These are phyloP conservation scores for Polymixis flavicincta DNA, from an alignment of 2,888 invertebrate genomes.

Conservation along the genomic window DNA sequence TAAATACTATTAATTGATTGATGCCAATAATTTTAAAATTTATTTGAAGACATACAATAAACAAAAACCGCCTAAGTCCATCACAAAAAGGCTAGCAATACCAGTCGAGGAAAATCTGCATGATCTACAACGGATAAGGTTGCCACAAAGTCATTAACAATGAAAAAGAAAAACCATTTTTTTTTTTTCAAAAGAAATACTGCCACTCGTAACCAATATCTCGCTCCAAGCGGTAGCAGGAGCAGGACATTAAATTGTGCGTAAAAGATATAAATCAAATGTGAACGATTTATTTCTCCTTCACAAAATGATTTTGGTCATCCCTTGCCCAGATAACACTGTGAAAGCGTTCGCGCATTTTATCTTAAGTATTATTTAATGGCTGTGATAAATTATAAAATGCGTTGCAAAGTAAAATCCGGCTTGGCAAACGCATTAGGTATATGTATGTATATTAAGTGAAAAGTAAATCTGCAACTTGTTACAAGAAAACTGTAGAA, in stretches of 20 bases:
- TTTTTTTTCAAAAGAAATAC: constrained; percentile 33
- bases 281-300: constrained; percentile 65
- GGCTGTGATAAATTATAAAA: constrained; percentile 50
- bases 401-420: constrained; percentile 11
- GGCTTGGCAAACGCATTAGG: constrained; percentile 8
- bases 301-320: constrained; percentile 64
- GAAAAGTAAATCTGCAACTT: no score
- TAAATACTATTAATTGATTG: no score
- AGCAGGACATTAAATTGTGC: constrained; percentile 64
- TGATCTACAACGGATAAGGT: not conserved
- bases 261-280: constrained; percentile 66
- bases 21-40: no score
- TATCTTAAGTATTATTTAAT: constrained; percentile 60
- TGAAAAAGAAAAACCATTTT: not conserved
- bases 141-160: constrained; percentile 24
- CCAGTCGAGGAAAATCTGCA: not conserved
- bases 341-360: constrained; percentile 56
- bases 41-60: no score
- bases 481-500: not conserved
- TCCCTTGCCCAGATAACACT: constrained; percentile 58
- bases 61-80: no score
- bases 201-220: constrained; percentile 53
- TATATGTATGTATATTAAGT: no score
- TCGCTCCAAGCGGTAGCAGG: constrained; percentile 36
- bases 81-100: not conserved